Conservation (phyloP, 1,140 invertebrate species). For the Popillia japonica region DNA sequence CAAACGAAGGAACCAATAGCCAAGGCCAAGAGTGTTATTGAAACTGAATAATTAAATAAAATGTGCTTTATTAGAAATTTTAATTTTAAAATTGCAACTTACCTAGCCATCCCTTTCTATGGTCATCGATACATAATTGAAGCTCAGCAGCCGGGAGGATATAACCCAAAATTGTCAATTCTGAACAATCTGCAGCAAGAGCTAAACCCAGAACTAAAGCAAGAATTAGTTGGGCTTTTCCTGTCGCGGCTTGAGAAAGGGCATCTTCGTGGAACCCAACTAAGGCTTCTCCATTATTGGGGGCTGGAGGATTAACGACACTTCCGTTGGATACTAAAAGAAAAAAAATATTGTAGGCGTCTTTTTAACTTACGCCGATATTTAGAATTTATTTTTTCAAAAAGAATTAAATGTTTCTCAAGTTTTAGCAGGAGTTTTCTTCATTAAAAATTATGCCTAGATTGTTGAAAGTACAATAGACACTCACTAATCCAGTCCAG, state of each 20-base stretch:
- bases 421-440: too few species aligned
- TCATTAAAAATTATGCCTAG: too few species aligned
- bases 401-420: too few species aligned
- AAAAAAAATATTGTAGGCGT: too few species aligned
- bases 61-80: neutral
- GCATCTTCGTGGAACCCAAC: slow-evolving; percentile 82
- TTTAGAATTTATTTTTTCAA: too few species aligned
- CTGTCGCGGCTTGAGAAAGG: slow-evolving; percentile 74
- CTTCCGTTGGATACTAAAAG: neutral
- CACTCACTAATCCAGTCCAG: too few species aligned
- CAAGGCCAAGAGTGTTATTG: slow-evolving; percentile 74
- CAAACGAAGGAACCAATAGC: slow-evolving; percentile 76
- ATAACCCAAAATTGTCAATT: slow-evolving; percentile 78
- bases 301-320: neutral
- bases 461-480: too few species aligned
- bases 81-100: slow-evolving; percentile 50
- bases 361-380: too few species aligned
- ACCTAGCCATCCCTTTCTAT: slow-evolving; percentile 83
- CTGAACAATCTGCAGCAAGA: slow-evolving; percentile 78
- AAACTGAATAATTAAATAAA: slow-evolving; percentile 60
- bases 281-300: slow-evolving; percentile 58
- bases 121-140: slow-evolving; percentile 76
- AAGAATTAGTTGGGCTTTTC: too few species aligned
- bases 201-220: too few species aligned
- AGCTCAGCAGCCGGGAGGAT: slow-evolving; percentile 78